Evolutionary conservation across 2,797 vertebrate genomes (phyloP).

Genomic region (Urocyon cinereoargenteus): DNA sequence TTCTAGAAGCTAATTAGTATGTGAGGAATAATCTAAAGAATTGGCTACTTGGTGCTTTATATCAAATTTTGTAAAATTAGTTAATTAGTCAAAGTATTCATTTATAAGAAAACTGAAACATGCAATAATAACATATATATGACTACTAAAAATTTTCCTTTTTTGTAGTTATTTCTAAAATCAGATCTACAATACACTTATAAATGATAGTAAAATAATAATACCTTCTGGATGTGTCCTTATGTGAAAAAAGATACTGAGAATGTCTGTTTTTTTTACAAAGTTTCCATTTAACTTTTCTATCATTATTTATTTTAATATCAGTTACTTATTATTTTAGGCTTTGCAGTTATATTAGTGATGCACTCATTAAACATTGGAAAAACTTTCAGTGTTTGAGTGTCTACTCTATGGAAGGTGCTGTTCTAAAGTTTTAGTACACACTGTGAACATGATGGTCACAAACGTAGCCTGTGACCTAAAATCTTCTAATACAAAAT

Average conservation of each 20-base stretch:
- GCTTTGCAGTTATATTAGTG: not conserved
- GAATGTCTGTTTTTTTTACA: not conserved
- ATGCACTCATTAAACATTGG: not conserved
- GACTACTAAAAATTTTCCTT: conserved; percentile 39
- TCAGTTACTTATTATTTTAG: not conserved
- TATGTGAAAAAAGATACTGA: not conserved
- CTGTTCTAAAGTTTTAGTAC: not conserved
- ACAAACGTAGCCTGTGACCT: not conserved
- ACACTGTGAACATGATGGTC: not conserved
- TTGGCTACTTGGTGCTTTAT: not conserved
- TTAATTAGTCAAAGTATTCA: not conserved
- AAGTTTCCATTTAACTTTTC: not conserved
- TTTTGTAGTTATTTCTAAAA: conserved; percentile 47
- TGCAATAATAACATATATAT: not conserved
- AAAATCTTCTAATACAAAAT: conserved; percentile 23
- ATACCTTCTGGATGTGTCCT: not conserved
- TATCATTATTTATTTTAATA: not conserved
- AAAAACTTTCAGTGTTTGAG: not conserved
- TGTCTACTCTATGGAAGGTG: not conserved
- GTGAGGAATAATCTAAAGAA: conserved; percentile 27
- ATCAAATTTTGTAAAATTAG: conserved; percentile 22
- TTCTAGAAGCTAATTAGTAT: conserved; percentile 35
- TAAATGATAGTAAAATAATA: conserved; percentile 2
- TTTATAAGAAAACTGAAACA: conserved; percentile 5
- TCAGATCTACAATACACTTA: conserved; percentile 1